These are phyloP conservation scores for Poeciliopsis retropinna DNA, from an alignment of 2,113 vertebrate genomes.

Conservation along the genomic window DNA sequence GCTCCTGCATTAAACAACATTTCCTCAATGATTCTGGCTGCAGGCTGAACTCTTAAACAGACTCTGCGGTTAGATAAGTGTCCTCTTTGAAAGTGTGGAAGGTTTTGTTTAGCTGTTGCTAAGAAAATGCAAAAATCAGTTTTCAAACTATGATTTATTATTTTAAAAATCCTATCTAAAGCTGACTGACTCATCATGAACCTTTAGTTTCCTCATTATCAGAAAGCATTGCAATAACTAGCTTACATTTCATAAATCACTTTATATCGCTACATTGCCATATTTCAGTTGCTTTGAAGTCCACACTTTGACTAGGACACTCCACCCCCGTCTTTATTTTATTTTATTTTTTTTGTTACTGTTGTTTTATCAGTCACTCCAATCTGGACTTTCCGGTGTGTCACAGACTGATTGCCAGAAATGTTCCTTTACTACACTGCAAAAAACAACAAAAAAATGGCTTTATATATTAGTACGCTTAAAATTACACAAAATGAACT, in stretches of 20 bases:
- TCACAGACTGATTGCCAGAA: too few relatives aligned
- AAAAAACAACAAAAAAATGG: too few relatives aligned
- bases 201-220: too few relatives aligned
- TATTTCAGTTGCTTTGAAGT: not conserved
- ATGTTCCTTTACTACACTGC: too few relatives aligned
- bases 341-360: too few relatives aligned
- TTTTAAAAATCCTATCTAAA: not conserved
- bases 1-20: not conserved
- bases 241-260: not conserved
- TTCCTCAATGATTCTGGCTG: not conserved
- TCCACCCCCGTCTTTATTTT: not conserved
- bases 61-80: not conserved
- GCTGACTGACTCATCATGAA: too few relatives aligned
- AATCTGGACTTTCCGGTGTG: too few relatives aligned
- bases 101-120: not conserved
- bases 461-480: too few relatives aligned
- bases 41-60: not conserved
- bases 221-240: not conserved
- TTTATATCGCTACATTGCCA: not conserved
- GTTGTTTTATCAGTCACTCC: too few relatives aligned
- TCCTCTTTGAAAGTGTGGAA: not conserved
- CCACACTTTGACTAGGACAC: not conserved
- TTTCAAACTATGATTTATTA: too few relatives aligned
- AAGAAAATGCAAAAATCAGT: not conserved
- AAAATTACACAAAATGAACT: too few relatives aligned